A percentile compares a stretch with the other conserved stretches of the same genome.
These are phyloP conservation scores for Brachionus manjavacas DNA, from an alignment of 1,140 invertebrate species.

Conservation along the genomic window DNA sequence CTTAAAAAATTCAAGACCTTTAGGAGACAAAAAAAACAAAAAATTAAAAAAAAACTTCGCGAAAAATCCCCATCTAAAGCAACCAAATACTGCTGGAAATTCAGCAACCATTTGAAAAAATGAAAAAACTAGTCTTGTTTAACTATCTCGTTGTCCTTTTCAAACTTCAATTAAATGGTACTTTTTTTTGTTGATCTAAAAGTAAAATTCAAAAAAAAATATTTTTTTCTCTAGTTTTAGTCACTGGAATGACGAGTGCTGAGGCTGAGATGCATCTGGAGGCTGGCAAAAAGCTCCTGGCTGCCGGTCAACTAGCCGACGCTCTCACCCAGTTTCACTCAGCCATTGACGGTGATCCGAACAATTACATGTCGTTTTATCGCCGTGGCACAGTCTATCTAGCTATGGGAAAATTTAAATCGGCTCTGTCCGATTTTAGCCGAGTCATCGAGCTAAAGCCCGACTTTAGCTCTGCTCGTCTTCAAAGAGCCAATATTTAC, in stretches of 20 bases:
- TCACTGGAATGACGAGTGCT: conserved; percentile 48
- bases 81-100: not conserved
- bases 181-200: not conserved
- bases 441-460: conserved; percentile 84
- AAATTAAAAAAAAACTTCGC: not conserved
- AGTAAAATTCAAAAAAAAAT: not conserved
- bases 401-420: conserved; percentile 88
- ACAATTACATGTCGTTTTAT: conserved; percentile 82
- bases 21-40: not conserved
- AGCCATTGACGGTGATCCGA: conserved; percentile 90
- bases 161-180: not conserved
- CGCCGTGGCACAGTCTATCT: conserved; percentile 86
- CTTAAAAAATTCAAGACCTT: not conserved
- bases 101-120: conserved; percentile 1
- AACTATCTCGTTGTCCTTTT: not conserved
- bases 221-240: conserved; percentile 43
- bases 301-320: conserved; percentile 85
- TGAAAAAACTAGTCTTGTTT: conserved; percentile 1
- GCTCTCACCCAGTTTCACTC: conserved; percentile 95
- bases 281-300: conserved; percentile 80
- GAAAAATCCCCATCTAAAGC: not conserved
- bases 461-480: conserved; percentile 81
- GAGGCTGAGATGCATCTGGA: conserved; percentile 89
- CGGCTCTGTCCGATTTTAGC: conserved; percentile 86
- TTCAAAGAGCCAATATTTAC: conserved; percentile 79